A percentile compares a stretch with the other conserved stretches of the same genome.
These are phyloP conservation scores for Lamprologus callipterus DNA, from an alignment of 2,113 vertebrate genomes.

Conservation along the genomic window DNA sequence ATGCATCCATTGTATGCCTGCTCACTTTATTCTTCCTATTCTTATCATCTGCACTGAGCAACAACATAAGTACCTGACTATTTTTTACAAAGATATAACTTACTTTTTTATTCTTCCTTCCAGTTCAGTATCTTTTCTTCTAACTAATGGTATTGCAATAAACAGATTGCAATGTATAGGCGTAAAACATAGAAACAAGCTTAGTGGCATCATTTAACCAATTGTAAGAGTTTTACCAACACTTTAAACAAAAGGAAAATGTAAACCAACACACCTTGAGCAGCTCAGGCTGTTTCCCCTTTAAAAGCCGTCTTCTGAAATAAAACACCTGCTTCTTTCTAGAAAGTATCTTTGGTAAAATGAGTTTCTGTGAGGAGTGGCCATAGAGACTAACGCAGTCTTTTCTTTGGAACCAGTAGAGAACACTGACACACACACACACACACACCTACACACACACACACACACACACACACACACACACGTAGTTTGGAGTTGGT, in stretches of 20 bases:
- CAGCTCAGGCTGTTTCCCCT: neutral
- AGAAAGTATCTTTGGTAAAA: neutral
- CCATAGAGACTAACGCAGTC: neutral
- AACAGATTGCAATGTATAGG: neutral
- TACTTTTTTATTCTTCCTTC: neutral
- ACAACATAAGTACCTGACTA: neutral
- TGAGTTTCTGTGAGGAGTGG: constrained; percentile 22
- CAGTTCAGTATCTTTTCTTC: neutral
- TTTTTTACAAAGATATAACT: neutral
- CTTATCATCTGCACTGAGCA: neutral
- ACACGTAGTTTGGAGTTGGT: neutral
- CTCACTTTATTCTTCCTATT: neutral
- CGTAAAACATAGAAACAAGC: neutral
- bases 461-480: neutral
- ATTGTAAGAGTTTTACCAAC: neutral
- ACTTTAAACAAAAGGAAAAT: neutral
- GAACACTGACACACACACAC: neutral
- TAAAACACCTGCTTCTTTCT: neutral
- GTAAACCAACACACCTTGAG: neutral
- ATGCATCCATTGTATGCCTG: neutral
- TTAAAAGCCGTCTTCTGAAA: neutral
- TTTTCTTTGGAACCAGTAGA: neutral
- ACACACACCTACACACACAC: neutral
- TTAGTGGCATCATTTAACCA: neutral
- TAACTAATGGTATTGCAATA: neutral